Evolutionary conservation across 1,140 invertebrate genomes (phyloP), one percentile per base, ranked within the genome.

Genomic region (Tenebrio molitor): DNA sequence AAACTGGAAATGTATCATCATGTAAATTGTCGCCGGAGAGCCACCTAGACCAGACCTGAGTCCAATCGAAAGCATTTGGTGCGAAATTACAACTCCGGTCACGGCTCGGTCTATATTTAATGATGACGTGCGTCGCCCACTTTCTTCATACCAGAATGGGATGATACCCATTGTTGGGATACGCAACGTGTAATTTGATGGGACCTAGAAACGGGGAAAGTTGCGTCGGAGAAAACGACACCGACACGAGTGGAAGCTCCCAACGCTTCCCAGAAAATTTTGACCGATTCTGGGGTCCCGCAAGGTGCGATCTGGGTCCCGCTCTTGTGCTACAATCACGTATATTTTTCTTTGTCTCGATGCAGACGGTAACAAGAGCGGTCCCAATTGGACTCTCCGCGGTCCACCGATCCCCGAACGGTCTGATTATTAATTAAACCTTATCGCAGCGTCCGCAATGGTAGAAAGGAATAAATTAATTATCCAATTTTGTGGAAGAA

Each of bases 111-210:
- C 50, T 58, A 58, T 58, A 58, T 58, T 58, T 58, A 58, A 58
- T 58, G 50, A 12, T 29, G 50, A 58, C 50, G 23, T 58, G 50
- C 3, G 23, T 58, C 50, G 50, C 42, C 64, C 64, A 66, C 64
- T 46, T 41, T 44, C 64, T 44, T 66, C 42, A 4, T 16, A 66
- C 64, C 64, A 42, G 64, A 66, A 66, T 44, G 25, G 33, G 64
- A 66, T 66, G 64, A 58, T 66, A 44, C 36, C 42, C 64, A 66
- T 66, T 66, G 64, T 66, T 66, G 64, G 42, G 64, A 41, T 44
- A 66, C 36, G 12, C 15, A 66, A 66, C 64, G 36, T 66, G 42
- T 66, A 66, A 66, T 66, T 66, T 66, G 36, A 66, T 25, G 64
- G 25, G 36, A 66, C 64, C 15, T 44, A 66, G 33, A 66, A 44